Evolutionary conservation across 2,797 vertebrate genomes (phyloP), one percentile per base, ranked within the genome.

Genomic region (Apodemus agrarius): DNA sequence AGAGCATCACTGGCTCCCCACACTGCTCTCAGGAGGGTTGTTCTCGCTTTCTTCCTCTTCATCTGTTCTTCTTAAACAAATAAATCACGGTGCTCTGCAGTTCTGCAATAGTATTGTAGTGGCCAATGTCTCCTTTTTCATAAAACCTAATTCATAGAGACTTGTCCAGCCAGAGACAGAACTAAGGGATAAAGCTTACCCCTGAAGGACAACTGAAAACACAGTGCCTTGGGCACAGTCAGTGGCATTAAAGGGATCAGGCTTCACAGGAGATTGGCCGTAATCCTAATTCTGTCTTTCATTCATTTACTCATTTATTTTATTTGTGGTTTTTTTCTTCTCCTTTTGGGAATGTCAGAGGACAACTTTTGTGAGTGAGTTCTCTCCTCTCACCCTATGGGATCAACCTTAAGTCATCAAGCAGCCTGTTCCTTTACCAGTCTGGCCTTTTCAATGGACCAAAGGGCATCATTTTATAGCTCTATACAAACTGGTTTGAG

Each of bases 91-190:
- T n/a, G 21, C 81, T 83, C 72, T 74, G 24, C 46, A 21, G 40
- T 40, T 19, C n/a, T 84, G 29, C 40, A 24, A 57, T 34, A 43
- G 37, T 46, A 57, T 87, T 40, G 76, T 21, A 91, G 65, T 13
- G 13, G 59, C 80, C 59, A 89, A 49, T 29, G 13, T 74, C 82
- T 37, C 65, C 34, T 91, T 89, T 92, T 83, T 69, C 76, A 89
- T 95, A 69, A 88, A 90, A 82, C 4, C 6, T 61, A 57, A 91
- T 72, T 90, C 17, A 87, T 8, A 57, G 24, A 61, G 94, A 84
- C 40, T 80, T 69, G 90, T 82, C 87, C 37, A 94, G 89, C 13
- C 46, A 96, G 84, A 92, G 67, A 24, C 31, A 88, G 31, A 93
- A 65, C 37, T 83, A 22, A 3, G 21, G 40, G 34, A 63, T 61